Evolutionary conservation across 2,113 vertebrate genomes (phyloP).

Genomic region (Urocynchramus pylzowi): DNA sequence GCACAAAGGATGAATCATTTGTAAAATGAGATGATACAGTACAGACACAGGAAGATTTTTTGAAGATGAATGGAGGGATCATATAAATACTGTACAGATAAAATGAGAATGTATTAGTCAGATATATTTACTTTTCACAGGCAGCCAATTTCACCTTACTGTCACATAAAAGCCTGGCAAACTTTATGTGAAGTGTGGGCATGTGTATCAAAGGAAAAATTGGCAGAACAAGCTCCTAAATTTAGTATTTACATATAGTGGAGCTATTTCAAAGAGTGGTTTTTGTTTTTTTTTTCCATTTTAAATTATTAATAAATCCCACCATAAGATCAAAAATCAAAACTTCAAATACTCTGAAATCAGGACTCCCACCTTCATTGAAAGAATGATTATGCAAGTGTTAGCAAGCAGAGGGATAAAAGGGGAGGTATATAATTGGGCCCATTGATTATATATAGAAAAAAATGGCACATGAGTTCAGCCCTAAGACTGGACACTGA

Average conservation of each 20-base stretch:
- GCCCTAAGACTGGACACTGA: background rate
- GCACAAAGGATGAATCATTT: background rate
- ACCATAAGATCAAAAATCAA: background rate
- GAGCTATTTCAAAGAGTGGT: background rate
- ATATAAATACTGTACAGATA: background rate
- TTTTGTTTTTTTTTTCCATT: background rate
- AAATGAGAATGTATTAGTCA: background rate
- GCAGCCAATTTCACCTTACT: background rate
- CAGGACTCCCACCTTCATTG: background rate
- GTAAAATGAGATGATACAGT: background rate
- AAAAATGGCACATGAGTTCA: background rate
- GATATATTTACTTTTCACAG: background rate
- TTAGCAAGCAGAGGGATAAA: background rate
- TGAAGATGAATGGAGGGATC: background rate
- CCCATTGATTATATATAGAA: background rate
- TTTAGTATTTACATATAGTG: background rate
- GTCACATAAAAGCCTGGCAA: background rate
- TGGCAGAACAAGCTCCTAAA: background rate
- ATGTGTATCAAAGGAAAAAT: background rate
- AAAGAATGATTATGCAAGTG: background rate
- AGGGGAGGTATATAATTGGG: background rate
- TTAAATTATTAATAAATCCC: background rate
- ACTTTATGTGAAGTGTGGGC: background rate
- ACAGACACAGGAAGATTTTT: background rate
- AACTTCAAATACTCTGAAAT: background rate